Percentiles rank a stretch among this genome's conserved stretches.
These are phyloP conservation scores for Elegia similella DNA, from an alignment of 2,888 invertebrate genomes.

Conservation along the genomic window DNA sequence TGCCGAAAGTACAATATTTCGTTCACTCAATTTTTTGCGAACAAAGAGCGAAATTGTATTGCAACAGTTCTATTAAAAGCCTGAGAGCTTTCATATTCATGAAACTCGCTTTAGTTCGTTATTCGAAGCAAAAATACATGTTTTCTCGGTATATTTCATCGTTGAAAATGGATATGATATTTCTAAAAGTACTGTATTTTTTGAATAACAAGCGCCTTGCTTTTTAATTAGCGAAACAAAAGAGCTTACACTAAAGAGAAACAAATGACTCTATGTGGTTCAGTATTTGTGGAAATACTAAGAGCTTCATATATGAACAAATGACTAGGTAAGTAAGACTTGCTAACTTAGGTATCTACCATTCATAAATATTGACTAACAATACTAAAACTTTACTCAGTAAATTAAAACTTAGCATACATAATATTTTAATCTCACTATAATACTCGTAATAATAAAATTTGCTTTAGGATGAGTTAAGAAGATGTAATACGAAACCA, in stretches of 20 bases:
- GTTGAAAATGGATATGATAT: neutral
- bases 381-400: no score
- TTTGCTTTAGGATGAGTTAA: no score
- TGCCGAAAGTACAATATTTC: neutral
- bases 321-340: no score
- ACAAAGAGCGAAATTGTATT: neutral
- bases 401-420: no score
- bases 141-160: neutral
- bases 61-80: neutral
- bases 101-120: neutral
- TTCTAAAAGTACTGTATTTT: neutral
- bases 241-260: neutral
- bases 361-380: no score
- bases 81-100: neutral
- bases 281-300: neutral
- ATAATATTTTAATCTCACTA: no score
- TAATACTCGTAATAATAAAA: no score
- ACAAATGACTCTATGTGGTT: neutral
- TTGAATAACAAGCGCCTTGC: neutral
- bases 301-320: no score
- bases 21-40: neutral
- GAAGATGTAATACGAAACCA: no score
- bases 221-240: slow-evolving; percentile 14
- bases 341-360: no score
- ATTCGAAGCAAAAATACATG: neutral